Evolutionary conservation across 2,888 invertebrate genomes (phyloP).

Genomic region (Drosophila koepferae): DNA sequence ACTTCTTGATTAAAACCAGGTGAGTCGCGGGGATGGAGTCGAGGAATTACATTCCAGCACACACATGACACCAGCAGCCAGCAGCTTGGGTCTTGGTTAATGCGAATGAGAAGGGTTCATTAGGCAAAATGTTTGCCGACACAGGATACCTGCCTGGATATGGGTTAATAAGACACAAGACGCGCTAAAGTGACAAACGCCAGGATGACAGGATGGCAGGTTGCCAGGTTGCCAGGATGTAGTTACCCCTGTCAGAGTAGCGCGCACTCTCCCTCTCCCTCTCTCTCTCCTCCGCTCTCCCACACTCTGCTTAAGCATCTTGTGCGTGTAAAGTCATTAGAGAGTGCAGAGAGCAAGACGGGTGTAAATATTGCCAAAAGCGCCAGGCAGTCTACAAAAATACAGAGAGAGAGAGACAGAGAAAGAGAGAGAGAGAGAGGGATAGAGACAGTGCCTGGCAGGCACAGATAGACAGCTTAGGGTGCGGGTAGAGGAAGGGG

Average conservation of each 20-base stretch:
- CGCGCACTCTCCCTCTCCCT: neutral
- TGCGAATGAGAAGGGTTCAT: slow-evolving; percentile 65
- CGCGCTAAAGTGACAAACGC: slow-evolving; percentile 58
- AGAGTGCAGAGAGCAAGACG: slow-evolving; percentile 34
- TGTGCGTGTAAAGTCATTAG: slow-evolving; percentile 73
- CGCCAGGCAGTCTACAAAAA: slow-evolving; percentile 44
- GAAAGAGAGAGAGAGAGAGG: no score
- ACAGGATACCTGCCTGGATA: slow-evolving; percentile 63
- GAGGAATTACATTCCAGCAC: slow-evolving; percentile 30
- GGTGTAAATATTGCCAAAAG: slow-evolving; percentile 55
- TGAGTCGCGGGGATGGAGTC: slow-evolving; percentile 18
- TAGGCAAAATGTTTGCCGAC: slow-evolving; percentile 60
- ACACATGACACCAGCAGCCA: slow-evolving; percentile 14
- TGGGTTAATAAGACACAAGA: slow-evolving; percentile 76
- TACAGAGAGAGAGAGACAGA: neutral
- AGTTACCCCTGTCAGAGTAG: slow-evolving; percentile 10
- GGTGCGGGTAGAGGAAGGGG: neutral
- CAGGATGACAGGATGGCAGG: slow-evolving; percentile 14
- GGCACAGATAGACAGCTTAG: slow-evolving; percentile 30
- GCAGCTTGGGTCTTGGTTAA: slow-evolving; percentile 7
- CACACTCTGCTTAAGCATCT: slow-evolving; percentile 49
- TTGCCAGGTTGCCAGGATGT: slow-evolving; percentile 14
- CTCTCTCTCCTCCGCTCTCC: neutral
- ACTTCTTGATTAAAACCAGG: slow-evolving; percentile 73
- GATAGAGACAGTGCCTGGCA: neutral